A percentile compares a stretch with the other conserved stretches of the same genome.
Evolutionary conservation across 1,140 invertebrate species (phyloP).

Genomic region (Drosophila prosaltans): DNA sequence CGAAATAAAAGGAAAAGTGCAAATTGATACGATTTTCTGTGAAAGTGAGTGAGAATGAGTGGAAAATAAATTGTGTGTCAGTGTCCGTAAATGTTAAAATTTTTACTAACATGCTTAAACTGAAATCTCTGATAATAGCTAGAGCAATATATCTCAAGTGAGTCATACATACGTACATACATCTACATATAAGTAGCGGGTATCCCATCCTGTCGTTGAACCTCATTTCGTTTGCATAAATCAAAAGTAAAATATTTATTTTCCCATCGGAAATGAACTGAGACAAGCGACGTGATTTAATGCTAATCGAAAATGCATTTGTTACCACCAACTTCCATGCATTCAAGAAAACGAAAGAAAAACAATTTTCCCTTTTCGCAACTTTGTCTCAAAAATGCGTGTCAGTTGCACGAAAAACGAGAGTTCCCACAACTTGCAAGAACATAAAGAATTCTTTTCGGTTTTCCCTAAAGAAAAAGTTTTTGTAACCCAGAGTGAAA

Average conservation of each 20-base stretch:
- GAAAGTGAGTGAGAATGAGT: not conserved
- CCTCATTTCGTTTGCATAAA: conserved; percentile 44
- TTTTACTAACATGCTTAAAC: not conserved
- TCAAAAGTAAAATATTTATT: conserved; percentile 63
- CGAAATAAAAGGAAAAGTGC: conserved; percentile 41
- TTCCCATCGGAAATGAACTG: conserved; percentile 61
- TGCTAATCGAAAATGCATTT: conserved; percentile 78
- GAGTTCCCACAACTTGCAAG: conserved; percentile 6
- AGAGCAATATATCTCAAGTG: conserved; percentile 7
- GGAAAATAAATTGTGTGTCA: not conserved
- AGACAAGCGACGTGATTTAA: conserved; percentile 67
- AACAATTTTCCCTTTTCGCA: conserved; percentile 25
- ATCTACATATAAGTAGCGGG: not conserved
- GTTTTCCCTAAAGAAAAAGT: conserved; percentile 48
- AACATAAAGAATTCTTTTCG: conserved; percentile 22
- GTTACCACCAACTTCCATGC: conserved; percentile 48
- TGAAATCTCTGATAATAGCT: not conserved
- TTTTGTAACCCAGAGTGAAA: conserved; percentile 43
- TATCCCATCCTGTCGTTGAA: conserved; percentile 13
- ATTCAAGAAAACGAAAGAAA: conserved; percentile 4
- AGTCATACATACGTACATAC: not conserved
- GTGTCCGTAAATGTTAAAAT: conserved; percentile 2
- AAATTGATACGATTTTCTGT: not conserved
- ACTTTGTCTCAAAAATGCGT: conserved; percentile 49
- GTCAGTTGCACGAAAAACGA: conserved; percentile 54